phyloP scores from a whole-genome alignment of 2,888 invertebrate species.

The Tuberolachnus salignus region DNA sequence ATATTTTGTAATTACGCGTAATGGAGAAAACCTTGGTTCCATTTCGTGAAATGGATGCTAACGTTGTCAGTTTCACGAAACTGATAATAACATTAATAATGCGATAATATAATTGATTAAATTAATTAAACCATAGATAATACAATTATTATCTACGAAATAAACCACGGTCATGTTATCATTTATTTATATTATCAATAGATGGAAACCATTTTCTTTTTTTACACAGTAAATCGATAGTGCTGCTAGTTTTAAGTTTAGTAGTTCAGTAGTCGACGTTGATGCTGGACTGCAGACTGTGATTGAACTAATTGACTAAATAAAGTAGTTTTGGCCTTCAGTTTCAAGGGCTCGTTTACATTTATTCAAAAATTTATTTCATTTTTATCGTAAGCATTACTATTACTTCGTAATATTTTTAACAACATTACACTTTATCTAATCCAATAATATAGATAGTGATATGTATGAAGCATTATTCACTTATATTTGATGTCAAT shows the following conservation, averaged over 20 bases:
- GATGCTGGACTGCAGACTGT: too few relatives aligned
- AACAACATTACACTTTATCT: constrained; percentile 27
- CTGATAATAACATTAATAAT: too few relatives aligned
- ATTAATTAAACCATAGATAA: too few relatives aligned
- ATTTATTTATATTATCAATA: not conserved
- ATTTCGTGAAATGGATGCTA: too few relatives aligned
- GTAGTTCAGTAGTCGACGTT: not conserved
- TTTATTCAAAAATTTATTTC: not conserved
- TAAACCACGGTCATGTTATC: too few relatives aligned
- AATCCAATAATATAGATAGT: not conserved
- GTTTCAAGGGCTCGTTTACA: constrained; percentile 38
- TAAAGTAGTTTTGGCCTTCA: constrained; percentile 20
- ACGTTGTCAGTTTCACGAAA: too few relatives aligned
- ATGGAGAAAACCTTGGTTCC: too few relatives aligned
- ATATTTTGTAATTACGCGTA: too few relatives aligned
- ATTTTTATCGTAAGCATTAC: constrained; percentile 16
- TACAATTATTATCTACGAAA: too few relatives aligned
- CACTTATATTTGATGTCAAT: not conserved
- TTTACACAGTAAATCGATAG: not conserved
- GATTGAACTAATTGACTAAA: too few relatives aligned
- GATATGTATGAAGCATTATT: not conserved
- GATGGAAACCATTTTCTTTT: not conserved
- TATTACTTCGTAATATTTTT: constrained; percentile 2
- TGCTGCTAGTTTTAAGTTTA: too few relatives aligned
- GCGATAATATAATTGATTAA: too few relatives aligned